Evolutionary conservation across 2,888 invertebrate genomes (phyloP), one percentile per base, ranked within the genome.

Genomic region (Lithophane socia): DNA sequence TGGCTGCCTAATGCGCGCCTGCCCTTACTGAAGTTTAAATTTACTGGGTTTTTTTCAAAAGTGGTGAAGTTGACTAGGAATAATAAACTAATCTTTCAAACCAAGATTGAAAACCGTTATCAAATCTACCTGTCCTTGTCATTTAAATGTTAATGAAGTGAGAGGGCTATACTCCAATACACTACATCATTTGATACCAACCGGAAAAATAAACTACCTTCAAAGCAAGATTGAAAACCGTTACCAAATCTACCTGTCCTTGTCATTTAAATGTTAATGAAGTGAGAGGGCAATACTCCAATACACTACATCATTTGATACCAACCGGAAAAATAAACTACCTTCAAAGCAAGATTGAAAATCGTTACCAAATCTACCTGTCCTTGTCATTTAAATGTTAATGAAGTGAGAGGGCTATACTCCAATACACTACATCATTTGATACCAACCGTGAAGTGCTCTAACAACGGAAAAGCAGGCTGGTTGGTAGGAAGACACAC

Each of bases 401-500:
- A 42, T 5, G 5, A 13, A 72, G 18, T 21, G 24, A 49, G 42
- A 68, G 4, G 12, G 3, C 72, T 24, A 18, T 37, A 67, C 16
- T 29, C 3, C 37, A 37, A 68, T 24, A 49, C 24, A 24, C 44
- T 44, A 54, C 29, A 63, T 10, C n/a, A 16, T 63, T 24, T 47
- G 42, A 47, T 73, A 72, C 88, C 86, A 92, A 97, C 97, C 91
- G 97, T 96, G 87, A 97, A 97, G 88, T 97, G 95, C 78, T 97
- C 95, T n/a, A 97, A 91, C 21, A 97, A 91, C 0, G 97, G 95
- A 77, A 97, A 97, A n/a, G 95, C 93, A 0, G 95, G 92, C 66
- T 95, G 94, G 7, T 94, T 93, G 0, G 97, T 96, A 0, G 98
- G 98, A 12, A 97, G 87, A 12, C 97, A 96, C 77, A 97, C 91